Conservation (phyloP, 2,797 vertebrate genomes). For the Fistularia tabacaria region DNA sequence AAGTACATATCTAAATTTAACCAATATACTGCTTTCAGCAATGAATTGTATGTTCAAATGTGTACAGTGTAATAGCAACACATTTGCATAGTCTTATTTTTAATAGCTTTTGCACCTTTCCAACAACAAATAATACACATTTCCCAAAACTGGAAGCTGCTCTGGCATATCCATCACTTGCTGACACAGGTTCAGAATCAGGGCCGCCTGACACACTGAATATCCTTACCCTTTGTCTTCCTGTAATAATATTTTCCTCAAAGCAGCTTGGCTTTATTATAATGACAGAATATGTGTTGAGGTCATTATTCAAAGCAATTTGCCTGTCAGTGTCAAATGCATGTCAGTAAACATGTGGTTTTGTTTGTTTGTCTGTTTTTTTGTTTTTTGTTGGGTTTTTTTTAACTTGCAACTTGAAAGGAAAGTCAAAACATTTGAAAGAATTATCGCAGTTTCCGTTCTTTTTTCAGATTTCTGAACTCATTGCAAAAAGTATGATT, state of each 20-base stretch:
- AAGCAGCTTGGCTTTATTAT: constrained; percentile 5
- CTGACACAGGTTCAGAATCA: constrained; percentile 1
- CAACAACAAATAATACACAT: neutral
- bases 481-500: constrained; percentile 4
- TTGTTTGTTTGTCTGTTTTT: no score
- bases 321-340: no score
- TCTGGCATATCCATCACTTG: neutral
- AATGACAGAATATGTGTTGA: constrained; percentile 5
- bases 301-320: neutral
- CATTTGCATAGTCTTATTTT: constrained; percentile 2
- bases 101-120: neutral
- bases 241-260: constrained; percentile 20
- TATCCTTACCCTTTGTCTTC: constrained; percentile 13
- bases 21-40: no score
- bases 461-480: neutral
- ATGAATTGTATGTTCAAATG: no score
- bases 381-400: no score
- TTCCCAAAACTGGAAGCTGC: constrained; percentile 9
- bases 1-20: no score
- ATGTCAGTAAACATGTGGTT: no score
- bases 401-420: no score
- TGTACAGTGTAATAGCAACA: no score
- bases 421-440: no score
- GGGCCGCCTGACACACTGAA: constrained; percentile 7
- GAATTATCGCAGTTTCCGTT: no score